These are phyloP conservation scores for Phymatocera aterrima DNA, from an alignment of 2,888 invertebrate species.

Conservation along the genomic window DNA sequence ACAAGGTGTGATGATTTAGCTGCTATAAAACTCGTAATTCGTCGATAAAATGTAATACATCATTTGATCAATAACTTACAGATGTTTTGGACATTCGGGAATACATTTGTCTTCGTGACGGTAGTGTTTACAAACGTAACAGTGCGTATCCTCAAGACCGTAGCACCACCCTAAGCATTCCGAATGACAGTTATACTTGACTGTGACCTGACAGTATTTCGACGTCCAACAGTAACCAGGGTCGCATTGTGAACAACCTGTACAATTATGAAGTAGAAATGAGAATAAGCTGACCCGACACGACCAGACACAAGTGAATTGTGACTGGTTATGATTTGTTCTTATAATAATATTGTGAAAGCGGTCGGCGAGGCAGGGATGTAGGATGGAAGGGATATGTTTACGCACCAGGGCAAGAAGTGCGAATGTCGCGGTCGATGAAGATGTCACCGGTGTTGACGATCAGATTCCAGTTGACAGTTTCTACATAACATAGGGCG, in stretches of 20 bases:
- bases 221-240: conserved; percentile 75
- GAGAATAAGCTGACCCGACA: neutral
- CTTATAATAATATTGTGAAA: neutral
- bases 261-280: conserved; percentile 30
- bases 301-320: neutral
- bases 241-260: conserved; percentile 82
- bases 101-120: conserved; percentile 78
- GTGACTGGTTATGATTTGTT: neutral
- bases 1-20: neutral
- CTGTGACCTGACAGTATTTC: conserved; percentile 76
- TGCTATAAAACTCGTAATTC: neutral
- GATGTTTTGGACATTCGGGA: conserved; percentile 80
- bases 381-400: no score
- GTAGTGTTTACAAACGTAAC: conserved; percentile 82
- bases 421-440: conserved; percentile 60
- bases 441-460: conserved; percentile 75
- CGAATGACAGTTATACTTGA: conserved; percentile 80
- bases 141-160: conserved; percentile 76
- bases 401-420: no score
- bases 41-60: neutral
- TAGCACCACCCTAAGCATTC: conserved; percentile 90
- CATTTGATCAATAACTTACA: conserved; percentile 75
- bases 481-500: conserved; percentile 85
- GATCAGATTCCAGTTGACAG: conserved; percentile 82
- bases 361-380: no score